A percentile compares a stretch with the other conserved stretches of the same genome.
Evolutionary conservation across 2,113 vertebrate species (phyloP).

Genomic region (Panurus biarmicus): DNA sequence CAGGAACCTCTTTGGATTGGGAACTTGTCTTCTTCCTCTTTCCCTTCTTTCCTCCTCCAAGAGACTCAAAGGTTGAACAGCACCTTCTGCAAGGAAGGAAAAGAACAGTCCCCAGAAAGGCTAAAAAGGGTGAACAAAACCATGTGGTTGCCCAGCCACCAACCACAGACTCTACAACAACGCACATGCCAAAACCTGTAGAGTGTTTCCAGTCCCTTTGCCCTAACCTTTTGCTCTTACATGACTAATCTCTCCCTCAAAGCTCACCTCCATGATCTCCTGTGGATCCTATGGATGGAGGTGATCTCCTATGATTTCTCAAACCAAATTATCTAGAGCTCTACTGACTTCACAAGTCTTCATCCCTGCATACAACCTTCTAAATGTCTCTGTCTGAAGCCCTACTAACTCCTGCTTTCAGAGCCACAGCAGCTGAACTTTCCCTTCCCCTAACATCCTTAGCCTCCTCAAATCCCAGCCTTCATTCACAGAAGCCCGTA

Average conservation of each 20-base stretch:
- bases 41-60: neutral
- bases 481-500: neutral
- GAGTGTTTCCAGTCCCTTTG: neutral
- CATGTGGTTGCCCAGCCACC: neutral
- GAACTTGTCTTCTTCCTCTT: neutral
- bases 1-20: neutral
- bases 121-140: neutral
- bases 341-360: neutral
- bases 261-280: neutral
- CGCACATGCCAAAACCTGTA: neutral
- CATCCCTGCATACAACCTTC: neutral
- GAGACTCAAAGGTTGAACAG: neutral
- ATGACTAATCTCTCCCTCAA: neutral
- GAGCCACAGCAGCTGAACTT: neutral
- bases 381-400: neutral
- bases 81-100: neutral
- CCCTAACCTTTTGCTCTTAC: neutral
- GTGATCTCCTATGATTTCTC: neutral
- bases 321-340: neutral
- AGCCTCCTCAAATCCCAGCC: neutral
- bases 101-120: neutral
- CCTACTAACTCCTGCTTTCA: neutral
- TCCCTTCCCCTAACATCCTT: neutral
- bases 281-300: neutral
- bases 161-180: neutral